phyloP scores from a whole-genome alignment of 2,113 vertebrate genomes.

The Eulemur macaco region DNA sequence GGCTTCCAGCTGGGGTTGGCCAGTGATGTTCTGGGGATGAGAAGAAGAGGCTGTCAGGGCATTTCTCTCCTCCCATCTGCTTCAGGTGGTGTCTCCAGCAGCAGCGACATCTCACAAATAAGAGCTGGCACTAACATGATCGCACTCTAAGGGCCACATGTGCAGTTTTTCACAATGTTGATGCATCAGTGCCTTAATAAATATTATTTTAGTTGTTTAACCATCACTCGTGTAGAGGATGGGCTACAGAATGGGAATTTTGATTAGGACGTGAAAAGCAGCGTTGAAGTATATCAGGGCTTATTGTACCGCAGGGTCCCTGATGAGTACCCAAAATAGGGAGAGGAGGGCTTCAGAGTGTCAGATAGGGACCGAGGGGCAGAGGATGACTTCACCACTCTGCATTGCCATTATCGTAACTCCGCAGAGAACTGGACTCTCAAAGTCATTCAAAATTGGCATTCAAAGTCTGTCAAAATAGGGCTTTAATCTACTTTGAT shows the following conservation, averaged over 20 bases:
- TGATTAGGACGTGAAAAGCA: conserved; percentile 24
- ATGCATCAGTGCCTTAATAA: not conserved
- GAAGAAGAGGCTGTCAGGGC: not conserved
- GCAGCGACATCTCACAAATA: not conserved
- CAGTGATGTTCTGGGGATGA: not conserved
- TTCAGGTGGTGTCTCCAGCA: not conserved
- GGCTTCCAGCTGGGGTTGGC: not conserved
- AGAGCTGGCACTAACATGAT: not conserved
- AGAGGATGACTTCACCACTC: not conserved
- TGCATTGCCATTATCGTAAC: not conserved
- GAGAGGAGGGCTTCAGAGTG: not conserved
- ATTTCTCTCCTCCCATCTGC: not conserved
- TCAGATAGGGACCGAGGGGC: not conserved
- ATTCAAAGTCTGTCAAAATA: not conserved
- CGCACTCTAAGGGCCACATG: not conserved
- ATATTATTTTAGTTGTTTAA: conserved; percentile 26
- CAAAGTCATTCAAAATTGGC: not conserved
- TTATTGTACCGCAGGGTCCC: not conserved
- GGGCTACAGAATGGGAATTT: not conserved
- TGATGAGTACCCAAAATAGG: not conserved
- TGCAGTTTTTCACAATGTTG: not conserved
- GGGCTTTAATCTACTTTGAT: not conserved
- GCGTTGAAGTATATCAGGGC: not conserved
- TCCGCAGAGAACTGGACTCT: not conserved
- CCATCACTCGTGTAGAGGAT: not conserved